Percentiles rank a stretch among this genome's conserved stretches.
These are phyloP conservation scores for Graptemys geographica DNA, from an alignment of 2,797 vertebrate genomes.

Conservation along the genomic window DNA sequence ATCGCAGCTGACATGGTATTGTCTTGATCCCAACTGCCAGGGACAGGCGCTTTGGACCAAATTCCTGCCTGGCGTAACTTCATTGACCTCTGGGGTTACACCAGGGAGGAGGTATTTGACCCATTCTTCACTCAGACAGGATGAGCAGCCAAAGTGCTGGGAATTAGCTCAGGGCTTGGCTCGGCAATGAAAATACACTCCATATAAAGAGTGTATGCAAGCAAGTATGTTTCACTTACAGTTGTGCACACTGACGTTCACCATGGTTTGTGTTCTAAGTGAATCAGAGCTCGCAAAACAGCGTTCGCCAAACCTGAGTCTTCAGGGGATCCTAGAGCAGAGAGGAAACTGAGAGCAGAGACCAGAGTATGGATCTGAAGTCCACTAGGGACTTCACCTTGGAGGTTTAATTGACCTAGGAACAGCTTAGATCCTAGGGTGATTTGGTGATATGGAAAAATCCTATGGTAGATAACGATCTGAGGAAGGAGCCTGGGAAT, in stretches of 20 bases:
- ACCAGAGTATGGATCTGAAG: background rate
- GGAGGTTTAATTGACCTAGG: background rate
- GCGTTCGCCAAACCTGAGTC: background rate
- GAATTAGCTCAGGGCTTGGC: background rate
- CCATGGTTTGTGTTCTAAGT: accelerated
- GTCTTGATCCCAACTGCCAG: background rate
- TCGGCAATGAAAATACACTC: background rate
- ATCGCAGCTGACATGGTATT: constrained; percentile 3
- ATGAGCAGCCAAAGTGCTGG: background rate
- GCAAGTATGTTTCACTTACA: accelerated
- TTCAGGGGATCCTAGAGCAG: accelerated
- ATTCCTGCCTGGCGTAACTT: background rate
- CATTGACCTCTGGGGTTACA: background rate
- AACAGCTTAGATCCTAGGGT: accelerated
- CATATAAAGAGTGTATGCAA: background rate
- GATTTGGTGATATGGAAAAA: background rate
- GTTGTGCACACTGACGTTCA: accelerated
- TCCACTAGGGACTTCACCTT: background rate
- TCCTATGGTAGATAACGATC: background rate
- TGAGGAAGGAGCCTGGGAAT: background rate
- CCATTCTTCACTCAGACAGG: background rate
- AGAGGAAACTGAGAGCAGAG: background rate
- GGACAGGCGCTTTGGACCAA: background rate
- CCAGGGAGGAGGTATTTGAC: background rate
- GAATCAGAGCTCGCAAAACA: background rate